Evolutionary conservation across 2,888 invertebrate genomes (phyloP), one percentile per base, ranked within the genome.

Genomic region (Tenthredo scrophulariae): DNA sequence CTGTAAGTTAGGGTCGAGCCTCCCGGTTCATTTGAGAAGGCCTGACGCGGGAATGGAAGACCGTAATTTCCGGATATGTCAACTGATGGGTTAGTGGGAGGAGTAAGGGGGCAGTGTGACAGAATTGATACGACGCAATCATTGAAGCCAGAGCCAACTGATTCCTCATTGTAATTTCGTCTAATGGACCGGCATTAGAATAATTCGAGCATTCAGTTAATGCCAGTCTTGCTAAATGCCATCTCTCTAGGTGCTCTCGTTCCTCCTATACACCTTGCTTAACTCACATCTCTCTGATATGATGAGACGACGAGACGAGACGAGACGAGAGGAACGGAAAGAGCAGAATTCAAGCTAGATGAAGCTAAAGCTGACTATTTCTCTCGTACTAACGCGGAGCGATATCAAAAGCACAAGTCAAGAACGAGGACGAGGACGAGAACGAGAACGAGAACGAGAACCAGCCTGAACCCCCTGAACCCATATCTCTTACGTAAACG

Each of bases 131-230:
- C 74, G 43, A 43, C 43, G 74, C 43, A 74, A 74, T 74, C 22
- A 74, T 74, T 74, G 74, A 43, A 43, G 13, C 43, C 22, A 74
- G 43, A 22, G 43, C 33, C 37, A 74, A 74, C 74, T 67, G 74
- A 74, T 74, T 74, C 40, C 74, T 43, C 74, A 74, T 29, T 43
- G 74, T 74, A 74, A 74, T 74, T 74, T 43, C 40, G 74, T 74
- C 43, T 74, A 74, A 74, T 74, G 74, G 74, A 74, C 22, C 74
- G 74, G 26, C 13, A 43, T 43, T 67, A 67, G 33, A 67, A 67
- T 67, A 67, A 67, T 67, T 67, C 13, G 67, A 33, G 67, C 67
- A 67, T 67, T 67, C 67, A 67, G 67, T 67, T 67, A 67, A 67
- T 67, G 67, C 67, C 33, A 67, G 29, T 67, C 33, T 33, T 18